phyloP scores from a whole-genome alignment of 1,140 invertebrate species.

The Diorhabda carinulata region DNA sequence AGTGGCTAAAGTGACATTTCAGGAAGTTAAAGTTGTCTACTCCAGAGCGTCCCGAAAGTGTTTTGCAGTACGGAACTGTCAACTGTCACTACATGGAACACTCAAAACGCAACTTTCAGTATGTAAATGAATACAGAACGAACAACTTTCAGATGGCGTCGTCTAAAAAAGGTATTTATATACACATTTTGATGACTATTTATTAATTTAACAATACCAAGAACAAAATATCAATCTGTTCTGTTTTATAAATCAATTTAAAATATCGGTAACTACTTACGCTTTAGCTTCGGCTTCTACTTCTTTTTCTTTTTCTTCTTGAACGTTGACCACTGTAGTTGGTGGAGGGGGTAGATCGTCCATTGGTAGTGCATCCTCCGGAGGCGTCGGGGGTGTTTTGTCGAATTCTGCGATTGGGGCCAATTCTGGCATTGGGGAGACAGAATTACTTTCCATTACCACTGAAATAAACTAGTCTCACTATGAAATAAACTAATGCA shows the following conservation, averaged over 20 bases:
- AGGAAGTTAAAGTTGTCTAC: no score
- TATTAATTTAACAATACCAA: background rate
- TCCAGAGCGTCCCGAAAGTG: no score
- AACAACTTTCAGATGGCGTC: no score
- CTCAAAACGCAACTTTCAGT: no score
- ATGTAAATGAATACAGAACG: no score
- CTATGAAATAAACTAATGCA: no score
- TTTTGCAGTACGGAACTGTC: no score
- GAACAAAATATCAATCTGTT: background rate
- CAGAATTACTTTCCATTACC: conserved; percentile 58
- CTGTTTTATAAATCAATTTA: background rate
- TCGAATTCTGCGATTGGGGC: conserved; percentile 62
- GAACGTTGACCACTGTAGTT: conserved; percentile 52
- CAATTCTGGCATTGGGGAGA: conserved; percentile 59
- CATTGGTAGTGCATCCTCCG: conserved; percentile 57
- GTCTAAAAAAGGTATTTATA: no score
- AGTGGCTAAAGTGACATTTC: no score
- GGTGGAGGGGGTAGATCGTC: conserved; percentile 58
- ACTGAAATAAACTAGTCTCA: background rate
- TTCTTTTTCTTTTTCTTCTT: conserved; percentile 53
- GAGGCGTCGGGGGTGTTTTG: conserved; percentile 58
- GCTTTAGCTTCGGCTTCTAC: conserved; percentile 36
- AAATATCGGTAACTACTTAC: conserved; percentile 32
- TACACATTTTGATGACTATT: background rate
- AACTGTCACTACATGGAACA: no score